Evolutionary conservation across 2,888 invertebrate species (phyloP), one percentile per base, ranked within the genome.

Genomic region (Scaptomyza tumidula): DNA sequence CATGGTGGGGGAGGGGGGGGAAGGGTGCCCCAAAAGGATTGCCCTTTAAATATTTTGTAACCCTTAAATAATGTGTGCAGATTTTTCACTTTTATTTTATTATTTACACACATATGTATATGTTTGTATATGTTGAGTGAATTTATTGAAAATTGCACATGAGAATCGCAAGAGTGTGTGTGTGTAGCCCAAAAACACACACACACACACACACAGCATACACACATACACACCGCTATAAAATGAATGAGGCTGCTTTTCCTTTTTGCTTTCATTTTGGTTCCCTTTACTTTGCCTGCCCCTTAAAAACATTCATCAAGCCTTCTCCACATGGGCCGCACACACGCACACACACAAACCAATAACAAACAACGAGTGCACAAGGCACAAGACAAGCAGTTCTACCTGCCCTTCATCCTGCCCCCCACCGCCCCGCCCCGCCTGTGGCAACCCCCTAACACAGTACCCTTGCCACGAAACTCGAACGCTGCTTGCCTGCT

Each of bases 41-140:
- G 39, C 41, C 43, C 45, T 49, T 52, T 62, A 24, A 50, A 58
- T 57, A 72, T 71, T 81, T 79, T 81, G 50, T 50, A 82, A 80
- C 84, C 86, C 86, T 75, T 84, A 78, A 86, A 81, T 77, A 79
- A 61, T 75, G 73, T 52, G 73, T 86, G 76, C 61, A 67, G 66
- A 63, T 76, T 70, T 80, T 80, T 75, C 78, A 71, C 61, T 61
- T 72, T 63, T 72, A 62, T 73, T 71, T 73, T 54, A 64, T 41
- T 10, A 41, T 35, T 35, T 13, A 35, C 13, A 35, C 13, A 13
- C 0, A 37, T 16, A 13, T 35, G 1, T 35, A 11, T 41, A 1
- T 4, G 35, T 35, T 4, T 35, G 35, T 35, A 7, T 35, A 55
- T 53, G 67, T 66, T 73, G 48, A 70, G 56, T 83, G 76, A 59